Evolutionary conservation across 1,140 invertebrate genomes (phyloP).

Genomic region (Brachionus plicatilis): DNA sequence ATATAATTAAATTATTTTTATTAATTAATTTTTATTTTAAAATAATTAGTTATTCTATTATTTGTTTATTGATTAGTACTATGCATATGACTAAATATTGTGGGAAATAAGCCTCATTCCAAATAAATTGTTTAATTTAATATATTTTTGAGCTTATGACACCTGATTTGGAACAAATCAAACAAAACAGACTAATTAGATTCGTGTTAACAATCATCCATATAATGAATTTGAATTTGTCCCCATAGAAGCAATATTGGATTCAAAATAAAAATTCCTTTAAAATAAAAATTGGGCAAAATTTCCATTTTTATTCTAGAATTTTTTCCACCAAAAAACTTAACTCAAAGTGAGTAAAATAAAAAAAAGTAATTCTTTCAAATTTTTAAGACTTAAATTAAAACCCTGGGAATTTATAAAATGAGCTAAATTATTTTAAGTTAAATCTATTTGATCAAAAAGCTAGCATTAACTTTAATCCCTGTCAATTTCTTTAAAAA

Average conservation of each 20-base stretch:
- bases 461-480: neutral
- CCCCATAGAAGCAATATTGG: neutral
- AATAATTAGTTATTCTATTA: neutral
- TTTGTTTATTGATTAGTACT: neutral
- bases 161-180: neutral
- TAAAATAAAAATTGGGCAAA: neutral
- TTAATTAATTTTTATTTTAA: neutral
- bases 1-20: too few species aligned
- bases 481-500: neutral
- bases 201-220: neutral
- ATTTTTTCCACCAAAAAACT: neutral
- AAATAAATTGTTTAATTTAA: neutral
- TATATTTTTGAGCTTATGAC: neutral
- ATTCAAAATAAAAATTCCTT: neutral
- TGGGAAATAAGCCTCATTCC: neutral
- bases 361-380: too few species aligned
- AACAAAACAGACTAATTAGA: neutral
- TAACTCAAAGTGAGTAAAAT: neutral
- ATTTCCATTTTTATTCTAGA: neutral
- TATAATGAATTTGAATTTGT: neutral
- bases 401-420: neutral
- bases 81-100: neutral
- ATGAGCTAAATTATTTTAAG: neutral
- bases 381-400: neutral
- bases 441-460: neutral